Percentiles rank a stretch among this genome's conserved stretches.
Conservation (phyloP, 30 jellyfish, hydroid and myxozoan genomes). For the Chrysaora quinquecirrha region DNA sequence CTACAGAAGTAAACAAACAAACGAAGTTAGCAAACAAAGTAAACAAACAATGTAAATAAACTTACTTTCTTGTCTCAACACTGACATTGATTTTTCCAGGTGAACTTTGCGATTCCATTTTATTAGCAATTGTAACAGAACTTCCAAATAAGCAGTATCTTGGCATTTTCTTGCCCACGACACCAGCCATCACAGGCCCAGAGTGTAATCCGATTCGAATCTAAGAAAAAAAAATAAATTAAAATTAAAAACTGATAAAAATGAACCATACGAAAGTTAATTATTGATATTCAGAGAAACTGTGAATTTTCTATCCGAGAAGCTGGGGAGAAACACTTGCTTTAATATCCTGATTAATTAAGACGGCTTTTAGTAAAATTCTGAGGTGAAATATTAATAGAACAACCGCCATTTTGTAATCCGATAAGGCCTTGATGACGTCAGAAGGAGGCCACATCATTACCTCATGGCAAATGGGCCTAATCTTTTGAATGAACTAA, state of each 20-base stretch:
- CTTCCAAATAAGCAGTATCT: conserved; percentile 86
- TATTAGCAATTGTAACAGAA: conserved; percentile 79
- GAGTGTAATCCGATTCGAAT: conserved; percentile 83
- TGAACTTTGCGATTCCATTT: conserved; percentile 79
- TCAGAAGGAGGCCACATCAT: not conserved
- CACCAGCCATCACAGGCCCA: conserved; percentile 96
- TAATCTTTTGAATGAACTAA: not conserved
- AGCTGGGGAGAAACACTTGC: not conserved
- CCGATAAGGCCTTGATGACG: not conserved
- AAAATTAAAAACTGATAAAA: too few species aligned
- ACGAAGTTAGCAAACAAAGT: too few species aligned
- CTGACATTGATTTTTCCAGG: conserved; percentile 85
- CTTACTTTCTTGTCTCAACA: conserved; percentile 69
- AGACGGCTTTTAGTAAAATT: not conserved
- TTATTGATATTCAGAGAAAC: too few species aligned
- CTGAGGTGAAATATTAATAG: not conserved
- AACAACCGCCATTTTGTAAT: not conserved
- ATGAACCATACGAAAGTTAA: too few species aligned
- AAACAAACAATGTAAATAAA: too few species aligned
- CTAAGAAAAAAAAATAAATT: conserved; percentile 18
- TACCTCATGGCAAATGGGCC: not conserved
- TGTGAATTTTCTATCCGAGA: too few species aligned
- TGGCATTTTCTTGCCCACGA: conserved; percentile 90
- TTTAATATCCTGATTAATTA: not conserved
- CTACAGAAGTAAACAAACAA: not conserved